Base-by-base conservation (phyloP, 2,888 invertebrate species). In the Doris montereyensis region DNA sequence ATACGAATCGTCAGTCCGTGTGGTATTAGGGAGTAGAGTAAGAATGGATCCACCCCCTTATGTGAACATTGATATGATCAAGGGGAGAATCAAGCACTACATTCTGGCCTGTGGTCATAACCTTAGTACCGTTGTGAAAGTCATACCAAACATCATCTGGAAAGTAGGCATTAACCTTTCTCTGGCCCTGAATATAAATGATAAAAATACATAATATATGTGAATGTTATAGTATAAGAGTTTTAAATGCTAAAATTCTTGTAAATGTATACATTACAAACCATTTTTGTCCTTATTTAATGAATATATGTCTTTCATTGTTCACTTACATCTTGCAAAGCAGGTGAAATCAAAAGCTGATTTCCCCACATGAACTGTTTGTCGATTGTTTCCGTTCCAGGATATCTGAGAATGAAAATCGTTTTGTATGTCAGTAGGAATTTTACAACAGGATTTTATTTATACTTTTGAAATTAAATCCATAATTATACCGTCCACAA, bases 31-130 rank as follows among this genome's bases (percentile, higher is more conserved):
- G 68, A 88, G 85, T 1, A 84, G 79, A 0, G 96, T 95, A 57
- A 97, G 86, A 73, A 96, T 93, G 26, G 93, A 93, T 0, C 96
- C 96, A 0, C n/a, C 95, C 95, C 89, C 95, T 92, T 13, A 95
- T 91, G 68, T 90, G 89, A 1, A 95, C 88, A 8, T 94, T 94
- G 82, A 95, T 95, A 2, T 92, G 93, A 86, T 94, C 93, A 32
- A 93, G 83, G 4, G 94, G 94, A 4, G 94, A 95, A 17, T 92
- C 87, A 24, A 95, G 89, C 0, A 87, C 88, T 3, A 92, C 91
- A 2, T 92, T 92, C 85, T 92, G 78, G 17, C 85, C 86, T 24
- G 82, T 77, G 30, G 85, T 83, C 32, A 79, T 77, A 4, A 85
- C 72, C 34, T 76, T 67, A 0, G 77, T 72, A 8, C 85, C 85